Percentiles rank a stretch among this genome's conserved stretches.
These are phyloP conservation scores for Coreoperca whiteheadi DNA, from an alignment of 2,113 vertebrate genomes.

Conservation along the genomic window DNA sequence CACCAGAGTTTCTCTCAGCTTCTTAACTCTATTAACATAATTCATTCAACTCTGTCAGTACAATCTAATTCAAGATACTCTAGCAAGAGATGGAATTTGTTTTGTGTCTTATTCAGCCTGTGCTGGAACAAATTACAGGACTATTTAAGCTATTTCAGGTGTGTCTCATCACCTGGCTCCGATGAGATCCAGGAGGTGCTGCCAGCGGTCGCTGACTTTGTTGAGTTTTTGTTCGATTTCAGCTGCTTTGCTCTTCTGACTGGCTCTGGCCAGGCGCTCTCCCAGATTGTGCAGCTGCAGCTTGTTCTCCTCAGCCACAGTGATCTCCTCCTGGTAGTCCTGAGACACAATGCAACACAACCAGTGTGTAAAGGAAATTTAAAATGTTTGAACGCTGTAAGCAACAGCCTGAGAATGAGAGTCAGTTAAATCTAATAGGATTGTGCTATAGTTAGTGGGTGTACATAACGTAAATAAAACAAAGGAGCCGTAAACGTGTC, in stretches of 20 bases:
- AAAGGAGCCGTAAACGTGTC: neutral
- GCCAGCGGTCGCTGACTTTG: slow-evolving; percentile 95
- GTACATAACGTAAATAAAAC: neutral
- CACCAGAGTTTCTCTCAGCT: slow-evolving; percentile 94
- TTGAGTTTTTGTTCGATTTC: slow-evolving; percentile 95
- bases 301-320: slow-evolving; percentile 90
- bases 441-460: neutral
- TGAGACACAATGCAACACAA: slow-evolving; percentile 57
- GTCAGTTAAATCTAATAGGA: neutral
- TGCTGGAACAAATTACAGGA: neutral
- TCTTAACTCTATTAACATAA: slow-evolving; percentile 88
- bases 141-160: neutral
- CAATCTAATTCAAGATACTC: neutral
- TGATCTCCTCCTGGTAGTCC: slow-evolving; percentile 98
- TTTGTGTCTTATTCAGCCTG: neutral
- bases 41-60: neutral
- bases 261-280: slow-evolving; percentile 91
- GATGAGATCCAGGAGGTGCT: slow-evolving; percentile 95
- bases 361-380: neutral
- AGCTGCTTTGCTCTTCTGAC: slow-evolving; percentile 91
- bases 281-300: slow-evolving; percentile 93
- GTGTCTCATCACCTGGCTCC: slow-evolving; percentile 88
- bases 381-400: neutral
- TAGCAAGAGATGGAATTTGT: neutral
- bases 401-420: neutral